Conservation (phyloP, 2,888 invertebrate genomes). For the Chaetoderma sp. region DNA sequence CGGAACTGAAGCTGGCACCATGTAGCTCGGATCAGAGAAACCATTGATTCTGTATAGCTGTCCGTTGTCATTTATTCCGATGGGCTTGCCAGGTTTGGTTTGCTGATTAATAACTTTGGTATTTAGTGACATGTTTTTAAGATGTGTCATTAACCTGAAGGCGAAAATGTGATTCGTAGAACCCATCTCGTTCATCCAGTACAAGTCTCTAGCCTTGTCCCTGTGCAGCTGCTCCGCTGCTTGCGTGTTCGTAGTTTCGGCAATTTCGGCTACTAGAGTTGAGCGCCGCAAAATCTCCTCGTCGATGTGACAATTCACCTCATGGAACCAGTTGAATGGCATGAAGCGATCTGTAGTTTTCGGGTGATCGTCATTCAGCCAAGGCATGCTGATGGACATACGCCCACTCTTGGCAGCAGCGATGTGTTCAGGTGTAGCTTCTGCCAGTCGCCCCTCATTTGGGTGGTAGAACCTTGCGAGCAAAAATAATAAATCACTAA, state of each 20-base stretch:
- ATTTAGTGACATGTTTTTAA: not conserved
- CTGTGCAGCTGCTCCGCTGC: constrained; percentile 1
- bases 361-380: not conserved
- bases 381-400: not conserved
- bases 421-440: not conserved
- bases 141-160: not conserved
- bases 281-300: not conserved
- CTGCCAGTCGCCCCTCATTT: constrained; percentile 9
- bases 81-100: too few relatives aligned
- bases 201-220: not conserved
- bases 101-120: too few relatives aligned
- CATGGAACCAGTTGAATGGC: not conserved
- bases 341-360: not conserved
- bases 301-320: not conserved
- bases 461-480: not conserved
- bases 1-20: too few relatives aligned
- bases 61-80: too few relatives aligned
- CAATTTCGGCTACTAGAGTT: constrained; percentile 8
- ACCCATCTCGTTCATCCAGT: constrained; percentile 3
- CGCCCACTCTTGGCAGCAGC: not conserved
- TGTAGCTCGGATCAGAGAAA: too few relatives aligned
- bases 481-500: too few relatives aligned
- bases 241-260: not conserved
- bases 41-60: too few relatives aligned
- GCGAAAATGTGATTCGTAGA: not conserved